Conservation (phyloP, 1,140 invertebrate genomes). For the Ephestia elutella region DNA sequence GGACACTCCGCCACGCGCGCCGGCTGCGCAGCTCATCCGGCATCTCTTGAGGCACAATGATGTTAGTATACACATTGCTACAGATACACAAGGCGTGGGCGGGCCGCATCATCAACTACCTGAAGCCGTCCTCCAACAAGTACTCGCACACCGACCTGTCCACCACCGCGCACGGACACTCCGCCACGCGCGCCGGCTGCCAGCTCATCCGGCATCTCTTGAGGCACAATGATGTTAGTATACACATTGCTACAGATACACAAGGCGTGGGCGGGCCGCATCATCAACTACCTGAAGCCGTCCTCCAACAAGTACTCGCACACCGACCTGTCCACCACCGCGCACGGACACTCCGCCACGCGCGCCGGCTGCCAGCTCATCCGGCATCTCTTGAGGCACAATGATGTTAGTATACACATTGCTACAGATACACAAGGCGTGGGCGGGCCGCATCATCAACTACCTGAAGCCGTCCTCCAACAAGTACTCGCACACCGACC, state of each 20-base stretch:
- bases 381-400: slow-evolving; percentile 51
- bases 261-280: slow-evolving; percentile 84
- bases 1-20: slow-evolving; percentile 56
- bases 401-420: slow-evolving; percentile 45
- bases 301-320: slow-evolving; percentile 90
- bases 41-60: slow-evolving; percentile 57
- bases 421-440: slow-evolving; percentile 76
- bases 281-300: slow-evolving; percentile 91
- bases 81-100: slow-evolving; percentile 82
- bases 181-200: slow-evolving; percentile 56
- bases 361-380: slow-evolving; percentile 60
- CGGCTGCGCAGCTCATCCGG: slow-evolving; percentile 56
- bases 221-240: slow-evolving; percentile 57
- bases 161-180: slow-evolving; percentile 49
- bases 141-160: slow-evolving; percentile 83
- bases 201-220: slow-evolving; percentile 58
- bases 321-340: slow-evolving; percentile 70
- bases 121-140: slow-evolving; percentile 89
- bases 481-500: slow-evolving; percentile 84
- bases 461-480: slow-evolving; percentile 93
- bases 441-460: slow-evolving; percentile 86
- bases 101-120: slow-evolving; percentile 87
- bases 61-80: slow-evolving; percentile 33
- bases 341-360: slow-evolving; percentile 54
- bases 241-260: slow-evolving; percentile 43